Evolutionary conservation across 2,888 invertebrate genomes (phyloP).

Genomic region (Meandrusa payeni): DNA sequence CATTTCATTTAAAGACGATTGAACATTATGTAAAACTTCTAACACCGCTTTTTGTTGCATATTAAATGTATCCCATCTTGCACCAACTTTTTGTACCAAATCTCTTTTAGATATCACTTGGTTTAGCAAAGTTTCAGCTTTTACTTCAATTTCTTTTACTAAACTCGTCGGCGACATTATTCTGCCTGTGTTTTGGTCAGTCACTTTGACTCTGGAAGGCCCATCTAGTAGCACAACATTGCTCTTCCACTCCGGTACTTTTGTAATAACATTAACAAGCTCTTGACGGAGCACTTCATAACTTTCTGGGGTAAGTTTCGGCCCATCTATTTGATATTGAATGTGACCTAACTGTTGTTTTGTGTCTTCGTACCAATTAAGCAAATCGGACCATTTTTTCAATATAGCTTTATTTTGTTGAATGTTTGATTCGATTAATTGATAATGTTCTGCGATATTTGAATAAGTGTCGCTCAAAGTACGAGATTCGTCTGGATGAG

Average conservation of each 20-base stretch:
- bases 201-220: constrained; percentile 84
- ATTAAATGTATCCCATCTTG: constrained; percentile 90
- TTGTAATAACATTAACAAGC: constrained; percentile 84
- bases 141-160: constrained; percentile 87
- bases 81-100: constrained; percentile 85
- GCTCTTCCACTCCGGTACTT: constrained; percentile 86
- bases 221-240: constrained; percentile 85
- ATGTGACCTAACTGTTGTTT: constrained; percentile 89
- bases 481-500: constrained; percentile 87
- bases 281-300: constrained; percentile 86
- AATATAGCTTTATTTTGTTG: constrained; percentile 86
- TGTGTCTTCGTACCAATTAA: constrained; percentile 90
- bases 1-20: constrained; percentile 79
- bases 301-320: constrained; percentile 86
- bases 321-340: constrained; percentile 89
- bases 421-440: constrained; percentile 87
- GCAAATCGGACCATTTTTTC: constrained; percentile 91
- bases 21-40: constrained; percentile 82
- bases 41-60: constrained; percentile 85
- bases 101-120: constrained; percentile 85
- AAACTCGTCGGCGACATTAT: constrained; percentile 87
- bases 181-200: constrained; percentile 85
- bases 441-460: constrained; percentile 87
- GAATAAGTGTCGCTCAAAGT: constrained; percentile 88
- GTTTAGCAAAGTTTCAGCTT: constrained; percentile 83